These are phyloP conservation scores for Eupithecia inturbata DNA, from an alignment of 2,888 invertebrate genomes.

Conservation along the genomic window DNA sequence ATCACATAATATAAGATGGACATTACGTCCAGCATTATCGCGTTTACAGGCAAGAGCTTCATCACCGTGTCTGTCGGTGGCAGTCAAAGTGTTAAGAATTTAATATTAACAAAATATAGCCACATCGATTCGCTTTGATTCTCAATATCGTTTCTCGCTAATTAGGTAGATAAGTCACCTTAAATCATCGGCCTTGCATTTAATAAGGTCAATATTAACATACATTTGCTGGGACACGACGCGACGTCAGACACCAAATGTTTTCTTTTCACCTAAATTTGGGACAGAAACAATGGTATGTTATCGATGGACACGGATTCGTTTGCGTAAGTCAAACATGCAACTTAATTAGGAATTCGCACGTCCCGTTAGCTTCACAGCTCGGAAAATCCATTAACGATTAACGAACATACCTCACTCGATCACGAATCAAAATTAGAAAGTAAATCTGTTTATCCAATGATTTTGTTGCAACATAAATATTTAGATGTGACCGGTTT, in stretches of 20 bases:
- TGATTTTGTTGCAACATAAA: constrained; percentile 43
- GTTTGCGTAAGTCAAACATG: constrained; percentile 12
- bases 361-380: constrained; percentile 22
- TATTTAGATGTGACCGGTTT: constrained; percentile 48
- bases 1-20: too few species aligned
- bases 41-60: too few species aligned
- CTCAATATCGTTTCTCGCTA: background rate
- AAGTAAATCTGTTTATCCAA: constrained; percentile 41
- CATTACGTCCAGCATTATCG: too few species aligned
- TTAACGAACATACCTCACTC: constrained; percentile 30
- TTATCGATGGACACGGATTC: background rate
- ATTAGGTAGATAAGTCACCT: background rate
- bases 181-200: constrained; percentile 1
- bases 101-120: background rate
- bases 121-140: background rate
- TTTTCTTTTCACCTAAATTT: background rate
- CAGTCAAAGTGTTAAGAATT: too few species aligned
- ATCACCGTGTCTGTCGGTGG: too few species aligned
- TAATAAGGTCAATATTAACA: constrained; percentile 4
- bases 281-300: background rate
- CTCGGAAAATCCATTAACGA: constrained; percentile 26
- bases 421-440: constrained; percentile 40
- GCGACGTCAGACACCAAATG: background rate
- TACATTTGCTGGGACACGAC: background rate
- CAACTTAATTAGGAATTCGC: background rate